Conservation (phyloP, 1,140 invertebrate genomes). For the Periplaneta americana region DNA sequence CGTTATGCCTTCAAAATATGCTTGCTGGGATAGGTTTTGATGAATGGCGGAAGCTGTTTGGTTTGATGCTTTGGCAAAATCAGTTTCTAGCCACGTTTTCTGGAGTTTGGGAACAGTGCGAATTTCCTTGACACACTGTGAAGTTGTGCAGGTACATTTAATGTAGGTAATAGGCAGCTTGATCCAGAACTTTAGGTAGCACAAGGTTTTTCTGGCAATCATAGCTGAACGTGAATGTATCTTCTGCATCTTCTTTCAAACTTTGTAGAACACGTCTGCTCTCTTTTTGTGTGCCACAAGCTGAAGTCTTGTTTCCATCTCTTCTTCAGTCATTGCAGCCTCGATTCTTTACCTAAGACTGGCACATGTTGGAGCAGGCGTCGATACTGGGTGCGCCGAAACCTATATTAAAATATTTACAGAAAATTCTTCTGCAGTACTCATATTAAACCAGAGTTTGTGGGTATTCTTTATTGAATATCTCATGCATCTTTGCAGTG, state of each 20-base stretch:
- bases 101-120: not conserved
- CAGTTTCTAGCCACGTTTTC: slow-evolving; percentile 8
- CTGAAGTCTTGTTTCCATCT: not conserved
- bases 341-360: not conserved
- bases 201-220: not conserved
- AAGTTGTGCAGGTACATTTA: slow-evolving; percentile 5
- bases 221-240: not conserved
- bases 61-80: slow-evolving; percentile 8
- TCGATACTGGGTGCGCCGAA: slow-evolving; percentile 3
- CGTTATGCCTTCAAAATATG: slow-evolving; percentile 4
- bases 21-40: not conserved
- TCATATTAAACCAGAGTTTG: not conserved
- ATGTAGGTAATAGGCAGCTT: not conserved
- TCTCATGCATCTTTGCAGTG: too few species aligned
- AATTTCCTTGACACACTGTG: not conserved
- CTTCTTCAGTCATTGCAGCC: not conserved
- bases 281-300: not conserved
- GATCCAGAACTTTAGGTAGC: not conserved
- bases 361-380: not conserved
- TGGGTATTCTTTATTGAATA: slow-evolving; percentile 1
- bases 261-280: slow-evolving; percentile 3
- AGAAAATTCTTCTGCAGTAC: slow-evolving; percentile 1
- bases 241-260: not conserved
- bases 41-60: slow-evolving; percentile 5
- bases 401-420: not conserved